These are phyloP conservation scores for Carpatolechia fugitivella DNA, from an alignment of 2,888 invertebrate genomes.

Conservation along the genomic window DNA sequence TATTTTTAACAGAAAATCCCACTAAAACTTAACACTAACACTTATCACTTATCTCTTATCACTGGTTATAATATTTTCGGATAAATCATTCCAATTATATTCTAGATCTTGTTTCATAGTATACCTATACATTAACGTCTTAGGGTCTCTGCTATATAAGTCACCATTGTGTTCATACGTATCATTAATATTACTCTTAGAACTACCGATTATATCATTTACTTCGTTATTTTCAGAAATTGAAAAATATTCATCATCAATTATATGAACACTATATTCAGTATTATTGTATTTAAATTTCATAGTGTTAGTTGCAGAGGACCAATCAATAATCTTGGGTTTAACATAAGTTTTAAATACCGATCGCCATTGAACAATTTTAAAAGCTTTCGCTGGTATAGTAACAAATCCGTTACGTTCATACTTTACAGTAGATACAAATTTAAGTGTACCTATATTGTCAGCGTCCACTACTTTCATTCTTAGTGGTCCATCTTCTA, in stretches of 20 bases:
- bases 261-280: neutral
- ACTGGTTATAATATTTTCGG: too few species aligned
- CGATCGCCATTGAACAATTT: neutral
- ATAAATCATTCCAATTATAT: too few species aligned
- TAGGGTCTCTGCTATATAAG: neutral
- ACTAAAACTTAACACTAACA: too few species aligned
- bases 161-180: neutral
- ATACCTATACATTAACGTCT: neutral
- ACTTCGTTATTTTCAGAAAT: neutral
- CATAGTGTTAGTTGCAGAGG: neutral
- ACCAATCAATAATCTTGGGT: neutral
- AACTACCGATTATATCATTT: conserved; percentile 5
- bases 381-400: neutral
- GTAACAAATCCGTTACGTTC: neutral
- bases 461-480: neutral
- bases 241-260: neutral
- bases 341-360: neutral
- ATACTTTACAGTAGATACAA: neutral
- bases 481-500: neutral
- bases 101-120: neutral
- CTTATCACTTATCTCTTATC: too few species aligned
- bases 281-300: neutral
- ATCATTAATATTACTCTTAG: conserved; percentile 22
- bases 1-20: too few species aligned
- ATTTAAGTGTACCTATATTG: neutral